Evolutionary conservation across 2,797 vertebrate species (phyloP), one percentile per base, ranked within the genome.

Genomic region (Uromys caudimaculatus): DNA sequence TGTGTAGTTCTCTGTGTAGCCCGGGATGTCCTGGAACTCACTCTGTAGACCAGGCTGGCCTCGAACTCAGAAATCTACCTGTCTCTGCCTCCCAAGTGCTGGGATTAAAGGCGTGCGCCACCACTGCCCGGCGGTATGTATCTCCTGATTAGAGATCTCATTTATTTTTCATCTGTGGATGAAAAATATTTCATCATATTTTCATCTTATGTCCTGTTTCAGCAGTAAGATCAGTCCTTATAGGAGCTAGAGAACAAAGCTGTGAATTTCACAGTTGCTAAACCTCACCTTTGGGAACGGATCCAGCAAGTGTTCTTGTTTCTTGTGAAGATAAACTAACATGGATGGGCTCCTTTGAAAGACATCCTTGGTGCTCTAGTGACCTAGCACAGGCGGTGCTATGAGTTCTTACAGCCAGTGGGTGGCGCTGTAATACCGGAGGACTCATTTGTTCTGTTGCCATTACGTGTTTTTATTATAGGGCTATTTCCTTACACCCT

Each of bases 401-500:
- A 62, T 94, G 44, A 75, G 50, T 73, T 27, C 91, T 67, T 93
- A 6, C 69, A 27, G 38, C 91, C 97, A 97, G 86, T 85, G 27
- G 95, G 93, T 97, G 97, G 97, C 11, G 8, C 91, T 86, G 6
- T 58, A 88, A 92, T 8, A 96, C 93, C 32, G 3, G 81, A 47
- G 50, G 77, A 56, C 41, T 56, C 38, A 32, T 90, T 93, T 73
- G 41, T 67, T 90, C 16, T 41, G 64, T 77, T 92, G 24, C 38
- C 67, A 85, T 84, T 89, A 54, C 88, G 50, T n/a, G 17, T 21
- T 90, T 94, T 54, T 44, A 17, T 93, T 81, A 64, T 16, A 64
- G 38, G 56, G 29, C 44, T 27, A 73, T 88, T 95, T 21, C 8
- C 50, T 93, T 91, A 78, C 62, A 64, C 41, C 62, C 17, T 35